Conservation (phyloP, 2,797 vertebrate species). For the Hippopotamyrus pictus region DNA sequence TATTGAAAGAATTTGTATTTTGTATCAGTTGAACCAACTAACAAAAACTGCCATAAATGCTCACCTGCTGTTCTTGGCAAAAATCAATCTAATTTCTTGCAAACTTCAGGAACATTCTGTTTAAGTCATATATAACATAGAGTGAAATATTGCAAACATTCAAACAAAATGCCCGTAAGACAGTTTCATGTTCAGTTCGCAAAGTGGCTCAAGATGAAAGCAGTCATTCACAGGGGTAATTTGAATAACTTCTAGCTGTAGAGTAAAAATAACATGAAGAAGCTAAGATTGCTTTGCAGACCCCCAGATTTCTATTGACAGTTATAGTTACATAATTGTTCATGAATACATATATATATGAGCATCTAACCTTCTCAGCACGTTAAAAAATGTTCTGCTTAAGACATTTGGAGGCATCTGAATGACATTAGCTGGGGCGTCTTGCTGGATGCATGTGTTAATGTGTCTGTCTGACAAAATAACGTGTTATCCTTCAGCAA, state of each 20-base stretch:
- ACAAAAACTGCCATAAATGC: neutral
- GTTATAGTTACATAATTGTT: neutral
- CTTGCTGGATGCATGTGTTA: neutral
- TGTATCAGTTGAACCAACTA: neutral
- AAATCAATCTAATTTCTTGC: neutral
- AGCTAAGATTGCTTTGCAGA: neutral
- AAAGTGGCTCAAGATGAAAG: neutral
- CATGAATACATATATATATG: neutral
- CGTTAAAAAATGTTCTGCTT: neutral
- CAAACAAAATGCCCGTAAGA: neutral
- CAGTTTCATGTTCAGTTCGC: neutral
- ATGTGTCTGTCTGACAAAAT: neutral
- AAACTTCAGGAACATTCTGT: neutral
- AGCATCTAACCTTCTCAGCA: neutral
- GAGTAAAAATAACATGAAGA: neutral
- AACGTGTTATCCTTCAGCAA: neutral
- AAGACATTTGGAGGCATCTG: neutral
- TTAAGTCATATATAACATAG: neutral
- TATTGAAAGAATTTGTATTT: neutral
- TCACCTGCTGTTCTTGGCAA: neutral
- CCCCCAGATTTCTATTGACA: neutral
- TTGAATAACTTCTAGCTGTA: neutral
- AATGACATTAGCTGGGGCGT: neutral
- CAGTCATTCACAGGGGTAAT: neutral
- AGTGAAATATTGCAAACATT: neutral